Percentiles rank a stretch among this genome's conserved stretches.
Evolutionary conservation across 1,140 invertebrate genomes (phyloP).

Genomic region (Pemphigus obesinymphae): DNA sequence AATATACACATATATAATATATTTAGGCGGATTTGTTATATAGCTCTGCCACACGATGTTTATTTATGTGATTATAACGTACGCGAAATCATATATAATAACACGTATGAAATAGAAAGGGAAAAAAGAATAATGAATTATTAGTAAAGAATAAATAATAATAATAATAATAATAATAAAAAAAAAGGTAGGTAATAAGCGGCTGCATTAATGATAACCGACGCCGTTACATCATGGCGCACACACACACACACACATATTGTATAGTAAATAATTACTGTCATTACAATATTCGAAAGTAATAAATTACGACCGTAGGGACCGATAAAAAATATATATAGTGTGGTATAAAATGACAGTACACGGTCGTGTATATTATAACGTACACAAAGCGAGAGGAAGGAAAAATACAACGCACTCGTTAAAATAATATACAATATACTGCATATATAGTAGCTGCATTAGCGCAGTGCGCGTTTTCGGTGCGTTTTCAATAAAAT

Average conservation of each 20-base stretch:
- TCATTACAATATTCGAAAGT: conserved; percentile 8
- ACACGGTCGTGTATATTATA: no score
- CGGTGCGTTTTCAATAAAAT: no score
- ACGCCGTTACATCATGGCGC: no score
- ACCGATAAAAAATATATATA: conserved; percentile 4
- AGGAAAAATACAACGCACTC: neutral
- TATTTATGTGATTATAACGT: neutral
- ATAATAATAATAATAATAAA: neutral
- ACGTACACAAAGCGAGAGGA: no score
- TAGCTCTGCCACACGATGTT: neutral
- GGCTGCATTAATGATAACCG: conserved; percentile 13
- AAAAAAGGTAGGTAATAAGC: neutral
- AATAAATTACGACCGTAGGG: conserved; percentile 3
- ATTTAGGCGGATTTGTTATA: neutral
- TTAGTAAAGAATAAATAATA: conserved; percentile 10
- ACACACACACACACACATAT: neutral
- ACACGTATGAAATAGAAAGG: neutral
- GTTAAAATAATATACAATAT: no score
- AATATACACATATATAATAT: no score
- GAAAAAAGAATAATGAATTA: conserved; percentile 5
- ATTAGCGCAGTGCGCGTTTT: no score
- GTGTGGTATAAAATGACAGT: neutral
- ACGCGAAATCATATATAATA: no score
- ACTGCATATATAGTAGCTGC: no score
- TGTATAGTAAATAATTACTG: neutral